These are phyloP conservation scores for Microplitis demolitor DNA, from an alignment of 1,140 invertebrate species.

Conservation along the genomic window DNA sequence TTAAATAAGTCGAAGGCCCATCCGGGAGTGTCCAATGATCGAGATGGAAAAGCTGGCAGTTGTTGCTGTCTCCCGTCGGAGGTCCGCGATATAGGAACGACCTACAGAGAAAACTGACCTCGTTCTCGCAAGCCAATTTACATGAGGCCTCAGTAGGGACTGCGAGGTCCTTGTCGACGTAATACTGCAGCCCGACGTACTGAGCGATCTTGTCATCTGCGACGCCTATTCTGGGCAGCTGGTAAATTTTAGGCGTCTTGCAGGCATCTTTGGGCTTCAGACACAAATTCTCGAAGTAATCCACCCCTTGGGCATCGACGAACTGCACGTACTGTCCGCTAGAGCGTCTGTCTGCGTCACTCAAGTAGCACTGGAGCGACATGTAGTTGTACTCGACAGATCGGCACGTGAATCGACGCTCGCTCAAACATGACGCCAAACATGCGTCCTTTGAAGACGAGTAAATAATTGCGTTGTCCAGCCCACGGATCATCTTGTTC, in stretches of 20 bases:
- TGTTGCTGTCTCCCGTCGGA: conserved; percentile 77
- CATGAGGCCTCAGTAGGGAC: conserved; percentile 84
- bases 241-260: conserved; percentile 77
- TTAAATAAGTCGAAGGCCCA: conserved; percentile 86
- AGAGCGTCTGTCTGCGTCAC: conserved; percentile 85
- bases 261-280: conserved; percentile 75
- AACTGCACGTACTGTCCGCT: conserved; percentile 83
- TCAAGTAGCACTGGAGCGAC: conserved; percentile 86
- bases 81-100: conserved; percentile 85
- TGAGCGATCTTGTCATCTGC: conserved; percentile 89
- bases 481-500: conserved; percentile 86
- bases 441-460: conserved; percentile 93
- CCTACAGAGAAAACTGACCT: conserved; percentile 90
- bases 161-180: conserved; percentile 88
- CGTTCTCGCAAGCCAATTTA: conserved; percentile 86
- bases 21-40: conserved; percentile 91
- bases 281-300: conserved; percentile 96
- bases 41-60: conserved; percentile 90
- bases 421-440: conserved; percentile 87
- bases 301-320: conserved; percentile 86
- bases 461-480: conserved; percentile 91
- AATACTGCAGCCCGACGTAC: conserved; percentile 89
- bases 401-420: conserved; percentile 88
- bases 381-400: conserved; percentile 94
- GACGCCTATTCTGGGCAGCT: conserved; percentile 82